Evolutionary conservation across 2,797 vertebrate genomes (phyloP), one percentile per base, ranked within the genome.

Genomic region (Falco columbarius): DNA sequence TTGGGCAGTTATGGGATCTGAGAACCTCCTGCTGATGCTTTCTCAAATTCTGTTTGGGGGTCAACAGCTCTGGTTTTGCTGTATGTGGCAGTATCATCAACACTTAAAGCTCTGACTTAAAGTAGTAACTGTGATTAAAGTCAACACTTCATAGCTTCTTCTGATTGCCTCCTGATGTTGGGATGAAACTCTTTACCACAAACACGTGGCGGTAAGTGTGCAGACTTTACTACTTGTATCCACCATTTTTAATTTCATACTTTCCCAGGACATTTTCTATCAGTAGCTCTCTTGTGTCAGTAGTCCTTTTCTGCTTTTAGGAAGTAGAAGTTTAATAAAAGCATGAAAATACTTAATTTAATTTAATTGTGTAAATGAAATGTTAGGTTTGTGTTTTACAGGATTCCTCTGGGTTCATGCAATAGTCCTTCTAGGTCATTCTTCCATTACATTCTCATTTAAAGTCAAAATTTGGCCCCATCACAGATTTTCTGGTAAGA

Each of bases 191-290:
- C 22, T 71, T 65, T 44, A 10, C 17, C 7, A 46, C 66, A 29
- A 84, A 23, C 4, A 27, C 12, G 0, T 36, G 15, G 32, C 12
- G 52, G 9, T 15, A 87, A 51, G 26, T 1, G 0, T 65, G n/a
- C 15, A 63, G 40, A 61, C 58, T 95, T 94, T 55, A 54, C 22
- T 76, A 34, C 14, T 59, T 29, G 3, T 59, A 70, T 23, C 23
- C 65, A 30, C 12, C 5, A 9, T 54, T 72, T 83, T 77, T 42
- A 38, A 38, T 59, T 93, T 73, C n/a, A 4, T 63, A 8, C 4
- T 38, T 74, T 86, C 74, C 18, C 49, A 68, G 27, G 36, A 65
- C 8, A 20, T 72, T 74, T 81, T 46, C 29, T 82, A 5, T 72
- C 34, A 26, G 20, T 59, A 34, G 19, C n/a, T 12, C 3, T 6